Percentiles rank a stretch among this genome's conserved stretches.
Conservation (phyloP, 1,140 invertebrate genomes). For the Helicoverpa zea region DNA sequence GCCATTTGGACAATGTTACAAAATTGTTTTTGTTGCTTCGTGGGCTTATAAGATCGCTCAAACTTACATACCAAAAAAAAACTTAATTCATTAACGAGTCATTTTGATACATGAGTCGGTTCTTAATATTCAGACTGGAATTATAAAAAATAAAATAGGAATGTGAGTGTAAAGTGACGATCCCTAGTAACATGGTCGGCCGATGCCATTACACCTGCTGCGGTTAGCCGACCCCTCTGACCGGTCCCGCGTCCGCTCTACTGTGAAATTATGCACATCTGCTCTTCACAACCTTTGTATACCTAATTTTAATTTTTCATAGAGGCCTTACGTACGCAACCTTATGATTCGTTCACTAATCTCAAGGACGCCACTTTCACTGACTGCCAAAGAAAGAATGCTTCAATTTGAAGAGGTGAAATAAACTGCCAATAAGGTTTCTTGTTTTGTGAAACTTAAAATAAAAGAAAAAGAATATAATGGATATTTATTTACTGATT, state of each 20-base stretch:
- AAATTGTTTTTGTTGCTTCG: slow-evolving; percentile 25
- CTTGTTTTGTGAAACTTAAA: neutral
- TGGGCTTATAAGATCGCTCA: neutral
- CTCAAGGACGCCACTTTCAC: neutral
- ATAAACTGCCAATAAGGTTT: neutral
- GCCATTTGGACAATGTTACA: slow-evolving; percentile 69
- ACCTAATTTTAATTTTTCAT: slow-evolving; percentile 29
- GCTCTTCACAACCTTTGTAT: slow-evolving; percentile 56
- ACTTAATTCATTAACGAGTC: too few species aligned
- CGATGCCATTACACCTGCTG: slow-evolving; percentile 65
- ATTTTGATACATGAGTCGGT: neutral
- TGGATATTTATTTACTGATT: neutral
- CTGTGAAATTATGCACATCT: slow-evolving; percentile 82
- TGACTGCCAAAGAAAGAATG: neutral
- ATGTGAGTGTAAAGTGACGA: neutral
- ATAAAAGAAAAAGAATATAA: too few species aligned
- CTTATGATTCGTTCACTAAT: neutral
- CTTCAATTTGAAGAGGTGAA: neutral
- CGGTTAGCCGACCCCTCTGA: slow-evolving; percentile 69
- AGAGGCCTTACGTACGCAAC: neutral
- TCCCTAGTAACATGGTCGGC: slow-evolving; percentile 37
- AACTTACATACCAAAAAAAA: too few species aligned
- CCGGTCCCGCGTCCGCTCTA: slow-evolving; percentile 73
- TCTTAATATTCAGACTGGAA: neutral
- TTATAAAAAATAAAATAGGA: slow-evolving; percentile 19